These are phyloP conservation scores for Pangasius macronema DNA, from an alignment of 2,797 vertebrate genomes.

Conservation along the genomic window DNA sequence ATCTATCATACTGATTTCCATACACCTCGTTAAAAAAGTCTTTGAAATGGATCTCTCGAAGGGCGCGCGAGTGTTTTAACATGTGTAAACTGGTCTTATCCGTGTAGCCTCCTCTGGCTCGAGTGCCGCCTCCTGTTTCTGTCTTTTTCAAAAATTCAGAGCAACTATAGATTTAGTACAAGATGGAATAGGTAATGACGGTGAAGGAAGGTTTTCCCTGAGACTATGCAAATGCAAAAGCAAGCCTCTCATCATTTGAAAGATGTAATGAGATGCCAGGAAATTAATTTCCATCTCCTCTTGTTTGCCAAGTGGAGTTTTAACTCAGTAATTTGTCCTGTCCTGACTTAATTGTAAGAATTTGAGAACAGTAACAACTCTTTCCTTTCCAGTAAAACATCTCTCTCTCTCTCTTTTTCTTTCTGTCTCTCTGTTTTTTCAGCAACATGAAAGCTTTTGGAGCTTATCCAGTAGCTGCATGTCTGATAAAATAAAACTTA, in stretches of 20 bases:
- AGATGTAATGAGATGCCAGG: slow-evolving; percentile 51
- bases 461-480: slow-evolving; percentile 37
- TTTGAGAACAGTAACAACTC: slow-evolving; percentile 6
- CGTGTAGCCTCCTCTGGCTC: slow-evolving; percentile 42
- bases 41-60: slow-evolving; percentile 48
- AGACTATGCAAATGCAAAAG: slow-evolving; percentile 58
- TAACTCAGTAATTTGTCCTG: slow-evolving; percentile 60
- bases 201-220: slow-evolving; percentile 46
- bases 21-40: slow-evolving; percentile 51
- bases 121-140: slow-evolving; percentile 41
- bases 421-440: not conserved
- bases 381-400: not conserved
- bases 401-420: slow-evolving; percentile 1
- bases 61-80: slow-evolving; percentile 36
- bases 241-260: slow-evolving; percentile 53
- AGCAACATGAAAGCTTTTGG: slow-evolving; percentile 32
- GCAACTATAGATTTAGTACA: slow-evolving; percentile 58
- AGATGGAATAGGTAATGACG: slow-evolving; percentile 59
- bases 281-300: slow-evolving; percentile 58
- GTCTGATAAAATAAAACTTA: slow-evolving; percentile 57
- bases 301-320: slow-evolving; percentile 55
- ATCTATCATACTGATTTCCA: slow-evolving; percentile 53
- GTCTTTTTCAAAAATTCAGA: slow-evolving; percentile 52
- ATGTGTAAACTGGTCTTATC: slow-evolving; percentile 52
- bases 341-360: slow-evolving; percentile 48